Percentiles rank a stretch among this genome's conserved stretches.
Evolutionary conservation across 2,113 vertebrate species (phyloP).

Genomic region (Taxidea taxus): DNA sequence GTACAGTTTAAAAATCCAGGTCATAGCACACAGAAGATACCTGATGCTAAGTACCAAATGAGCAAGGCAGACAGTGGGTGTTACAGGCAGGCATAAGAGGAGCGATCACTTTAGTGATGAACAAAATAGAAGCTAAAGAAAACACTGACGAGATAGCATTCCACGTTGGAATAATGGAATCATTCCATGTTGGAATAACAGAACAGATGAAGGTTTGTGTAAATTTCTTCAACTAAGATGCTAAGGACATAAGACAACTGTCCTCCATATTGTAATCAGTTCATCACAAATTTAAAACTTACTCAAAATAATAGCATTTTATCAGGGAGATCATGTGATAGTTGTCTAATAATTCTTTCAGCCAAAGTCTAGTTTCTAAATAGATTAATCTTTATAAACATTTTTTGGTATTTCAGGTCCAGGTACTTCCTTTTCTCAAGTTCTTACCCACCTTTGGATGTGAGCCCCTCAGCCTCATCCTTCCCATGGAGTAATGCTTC

Average conservation of each 20-base stretch:
- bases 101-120: neutral
- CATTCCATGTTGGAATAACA: neutral
- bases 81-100: neutral
- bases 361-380: neutral
- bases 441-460: neutral
- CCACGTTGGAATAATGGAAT: neutral
- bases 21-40: neutral
- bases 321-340: no score
- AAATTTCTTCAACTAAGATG: neutral
- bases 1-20: neutral
- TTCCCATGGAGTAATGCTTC: neutral
- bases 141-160: neutral
- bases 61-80: neutral
- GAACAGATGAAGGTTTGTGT: neutral
- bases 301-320: neutral
- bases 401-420: neutral
- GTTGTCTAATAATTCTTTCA: conserved; percentile 21
- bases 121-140: neutral
- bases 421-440: neutral
- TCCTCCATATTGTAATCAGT: neutral
- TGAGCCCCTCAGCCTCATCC: neutral
- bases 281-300: neutral
- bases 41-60: neutral
- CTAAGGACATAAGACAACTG: neutral
- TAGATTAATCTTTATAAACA: neutral